Percentiles rank a stretch among this genome's conserved stretches.
Evolutionary conservation across 2,113 vertebrate genomes (phyloP).

Genomic region (Silurus glanis): DNA sequence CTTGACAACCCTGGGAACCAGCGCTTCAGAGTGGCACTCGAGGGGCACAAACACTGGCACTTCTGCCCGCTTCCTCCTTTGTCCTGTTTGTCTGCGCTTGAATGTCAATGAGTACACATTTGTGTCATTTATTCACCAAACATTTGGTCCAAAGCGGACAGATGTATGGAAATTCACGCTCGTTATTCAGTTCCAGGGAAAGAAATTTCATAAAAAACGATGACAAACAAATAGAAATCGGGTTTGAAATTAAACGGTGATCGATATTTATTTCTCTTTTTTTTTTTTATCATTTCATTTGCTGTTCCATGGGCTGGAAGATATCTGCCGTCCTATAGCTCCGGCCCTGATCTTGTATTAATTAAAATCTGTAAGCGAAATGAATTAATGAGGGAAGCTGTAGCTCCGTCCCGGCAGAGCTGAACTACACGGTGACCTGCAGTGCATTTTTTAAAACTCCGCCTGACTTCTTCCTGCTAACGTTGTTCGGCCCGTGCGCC

Average conservation of each 20-base stretch:
- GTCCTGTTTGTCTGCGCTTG: slow-evolving; percentile 57
- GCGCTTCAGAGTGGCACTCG: slow-evolving; percentile 58
- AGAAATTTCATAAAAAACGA: slow-evolving; percentile 24
- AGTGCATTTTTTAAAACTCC: slow-evolving; percentile 30
- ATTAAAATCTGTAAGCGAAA: slow-evolving; percentile 37
- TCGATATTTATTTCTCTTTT: slow-evolving; percentile 1
- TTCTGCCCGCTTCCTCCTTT: slow-evolving; percentile 51
- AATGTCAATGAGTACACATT: slow-evolving; percentile 57
- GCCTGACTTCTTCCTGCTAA: slow-evolving; percentile 33
- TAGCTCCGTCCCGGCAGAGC: background rate
- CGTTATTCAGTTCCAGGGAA: slow-evolving; percentile 10
- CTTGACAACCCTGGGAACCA: slow-evolving; percentile 63
- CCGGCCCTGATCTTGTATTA: slow-evolving; percentile 9
- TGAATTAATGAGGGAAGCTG: background rate
- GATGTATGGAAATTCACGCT: slow-evolving; percentile 55
- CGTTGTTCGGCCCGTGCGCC: background rate
- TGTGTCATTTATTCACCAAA: slow-evolving; percentile 57
- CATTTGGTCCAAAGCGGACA: slow-evolving; percentile 48
- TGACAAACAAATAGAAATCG: slow-evolving; percentile 39
- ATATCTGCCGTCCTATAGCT: background rate
- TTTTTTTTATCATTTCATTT: background rate
- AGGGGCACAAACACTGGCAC: slow-evolving; percentile 59
- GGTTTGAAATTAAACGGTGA: slow-evolving; percentile 28
- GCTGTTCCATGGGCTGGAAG: slow-evolving; percentile 5
- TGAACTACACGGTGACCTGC: slow-evolving; percentile 6